phyloP scores from a whole-genome alignment of 2,888 invertebrate species.

The Lasius fuliginosus region DNA sequence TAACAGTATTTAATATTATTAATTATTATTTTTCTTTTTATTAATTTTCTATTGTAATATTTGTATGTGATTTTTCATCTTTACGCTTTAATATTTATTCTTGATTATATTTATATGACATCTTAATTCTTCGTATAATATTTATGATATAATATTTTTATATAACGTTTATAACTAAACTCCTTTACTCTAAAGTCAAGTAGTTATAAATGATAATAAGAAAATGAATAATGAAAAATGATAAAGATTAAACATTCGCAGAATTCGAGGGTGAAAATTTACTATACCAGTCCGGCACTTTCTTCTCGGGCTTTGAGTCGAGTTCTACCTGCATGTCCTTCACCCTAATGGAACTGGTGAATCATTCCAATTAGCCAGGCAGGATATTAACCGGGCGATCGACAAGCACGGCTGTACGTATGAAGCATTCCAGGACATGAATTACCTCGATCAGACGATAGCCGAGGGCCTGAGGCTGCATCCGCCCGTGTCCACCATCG shows the following conservation, averaged over 20 bases:
- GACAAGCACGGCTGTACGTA: slow-evolving; percentile 79
- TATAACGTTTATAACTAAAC: not conserved
- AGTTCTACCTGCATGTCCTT: slow-evolving; percentile 80
- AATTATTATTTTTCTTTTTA: not conserved
- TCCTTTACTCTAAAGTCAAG: not conserved
- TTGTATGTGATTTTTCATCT: not conserved
- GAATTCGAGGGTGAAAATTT: slow-evolving; percentile 83
- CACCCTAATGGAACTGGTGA: slow-evolving; percentile 81
- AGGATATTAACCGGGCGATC: slow-evolving; percentile 78
- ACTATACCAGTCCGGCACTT: slow-evolving; percentile 82
- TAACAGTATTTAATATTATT: no score
- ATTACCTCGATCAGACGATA: slow-evolving; percentile 80
- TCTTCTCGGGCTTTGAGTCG: slow-evolving; percentile 84
- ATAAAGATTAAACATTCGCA: slow-evolving; percentile 53
- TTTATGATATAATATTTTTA: not conserved
- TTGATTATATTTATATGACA: not conserved
- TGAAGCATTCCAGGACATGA: slow-evolving; percentile 83
- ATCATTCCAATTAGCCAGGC: slow-evolving; percentile 74
- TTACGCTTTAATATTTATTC: not conserved
- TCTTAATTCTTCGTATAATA: not conserved
- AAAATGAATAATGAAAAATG: not conserved
- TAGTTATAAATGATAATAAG: not conserved
- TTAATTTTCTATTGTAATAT: not conserved
- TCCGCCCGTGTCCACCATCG: slow-evolving; percentile 83
- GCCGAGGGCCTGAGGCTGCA: slow-evolving; percentile 81